These are phyloP conservation scores for Hemicordylus capensis DNA, from an alignment of 2,113 vertebrate species.

Conservation along the genomic window DNA sequence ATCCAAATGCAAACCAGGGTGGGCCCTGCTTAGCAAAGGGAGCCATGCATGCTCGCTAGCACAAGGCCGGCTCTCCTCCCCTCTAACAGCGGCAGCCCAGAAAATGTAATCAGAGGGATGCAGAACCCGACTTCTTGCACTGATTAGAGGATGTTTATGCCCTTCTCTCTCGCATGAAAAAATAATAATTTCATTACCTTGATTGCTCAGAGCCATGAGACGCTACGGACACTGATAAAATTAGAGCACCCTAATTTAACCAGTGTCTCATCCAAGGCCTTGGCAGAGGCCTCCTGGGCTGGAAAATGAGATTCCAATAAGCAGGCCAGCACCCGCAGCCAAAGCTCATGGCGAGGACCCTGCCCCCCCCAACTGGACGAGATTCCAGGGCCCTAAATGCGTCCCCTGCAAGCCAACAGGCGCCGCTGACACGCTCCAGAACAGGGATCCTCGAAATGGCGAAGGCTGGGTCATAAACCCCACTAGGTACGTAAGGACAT, in stretches of 20 bases:
- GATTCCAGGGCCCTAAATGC: conserved; percentile 1
- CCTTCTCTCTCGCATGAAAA: not conserved
- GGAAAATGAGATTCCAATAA: rapidly evolving
- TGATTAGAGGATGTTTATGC: not conserved
- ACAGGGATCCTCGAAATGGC: not conserved
- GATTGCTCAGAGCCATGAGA: not conserved
- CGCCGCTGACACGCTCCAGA: conserved; percentile 11
- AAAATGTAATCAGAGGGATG: not conserved
- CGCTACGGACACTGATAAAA: conserved; percentile 5
- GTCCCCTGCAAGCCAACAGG: not conserved
- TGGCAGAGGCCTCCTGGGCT: not conserved
- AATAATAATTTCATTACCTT: not conserved
- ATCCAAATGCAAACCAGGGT: too few species aligned
- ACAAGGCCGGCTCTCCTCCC: not conserved
- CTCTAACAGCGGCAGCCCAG: not conserved
- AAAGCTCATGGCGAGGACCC: not conserved
- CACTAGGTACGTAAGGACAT: too few species aligned
- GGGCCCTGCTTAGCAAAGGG: not conserved
- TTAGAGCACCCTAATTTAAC: not conserved
- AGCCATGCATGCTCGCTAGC: not conserved
- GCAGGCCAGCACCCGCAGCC: not conserved
- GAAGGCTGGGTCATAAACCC: too few species aligned
- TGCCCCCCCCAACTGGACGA: rapidly evolving
- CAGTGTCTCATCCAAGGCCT: not conserved
- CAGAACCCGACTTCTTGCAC: not conserved